Conservation (phyloP, 2,113 vertebrate genomes). For the Procavia capensis region DNA sequence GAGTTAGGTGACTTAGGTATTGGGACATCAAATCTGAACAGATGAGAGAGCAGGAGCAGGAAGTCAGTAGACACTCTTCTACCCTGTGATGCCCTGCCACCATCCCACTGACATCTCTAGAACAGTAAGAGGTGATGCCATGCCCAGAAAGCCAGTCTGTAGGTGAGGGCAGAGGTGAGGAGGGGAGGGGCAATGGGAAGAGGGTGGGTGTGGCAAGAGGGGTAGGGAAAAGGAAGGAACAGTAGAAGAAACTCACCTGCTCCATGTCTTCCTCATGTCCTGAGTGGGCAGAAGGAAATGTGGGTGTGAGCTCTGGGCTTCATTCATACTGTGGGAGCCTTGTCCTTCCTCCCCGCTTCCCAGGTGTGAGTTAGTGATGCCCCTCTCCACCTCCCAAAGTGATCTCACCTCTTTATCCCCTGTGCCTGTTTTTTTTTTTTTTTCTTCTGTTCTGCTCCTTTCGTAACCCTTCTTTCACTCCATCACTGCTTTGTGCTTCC, state of each 20-base stretch:
- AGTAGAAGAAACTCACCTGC: conserved; percentile 71
- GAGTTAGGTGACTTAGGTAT: conserved; percentile 31
- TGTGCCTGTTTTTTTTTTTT: neutral
- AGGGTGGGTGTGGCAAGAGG: neutral
- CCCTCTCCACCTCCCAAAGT: neutral
- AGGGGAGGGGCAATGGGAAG: neutral
- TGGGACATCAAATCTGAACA: conserved; percentile 67
- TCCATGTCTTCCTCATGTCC: conserved; percentile 77
- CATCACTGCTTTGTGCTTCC: neutral
- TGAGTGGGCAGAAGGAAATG: conserved; percentile 61
- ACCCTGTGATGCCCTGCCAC: neutral
- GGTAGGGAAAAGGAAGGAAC: neutral
- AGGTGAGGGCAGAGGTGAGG: neutral
- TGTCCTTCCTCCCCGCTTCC: accelerated
- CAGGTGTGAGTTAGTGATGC: neutral
- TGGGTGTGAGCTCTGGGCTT: conserved; percentile 13
- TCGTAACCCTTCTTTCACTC: neutral
- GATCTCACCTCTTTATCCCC: neutral
- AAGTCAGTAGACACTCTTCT: neutral
- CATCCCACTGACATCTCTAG: neutral
- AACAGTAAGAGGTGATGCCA: neutral
- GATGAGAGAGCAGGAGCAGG: neutral
- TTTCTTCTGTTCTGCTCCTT: neutral
- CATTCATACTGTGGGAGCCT: neutral
- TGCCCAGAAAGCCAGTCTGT: neutral